phyloP scores from a whole-genome alignment of 2,113 vertebrate species.

The Picathartes gymnocephalus region DNA sequence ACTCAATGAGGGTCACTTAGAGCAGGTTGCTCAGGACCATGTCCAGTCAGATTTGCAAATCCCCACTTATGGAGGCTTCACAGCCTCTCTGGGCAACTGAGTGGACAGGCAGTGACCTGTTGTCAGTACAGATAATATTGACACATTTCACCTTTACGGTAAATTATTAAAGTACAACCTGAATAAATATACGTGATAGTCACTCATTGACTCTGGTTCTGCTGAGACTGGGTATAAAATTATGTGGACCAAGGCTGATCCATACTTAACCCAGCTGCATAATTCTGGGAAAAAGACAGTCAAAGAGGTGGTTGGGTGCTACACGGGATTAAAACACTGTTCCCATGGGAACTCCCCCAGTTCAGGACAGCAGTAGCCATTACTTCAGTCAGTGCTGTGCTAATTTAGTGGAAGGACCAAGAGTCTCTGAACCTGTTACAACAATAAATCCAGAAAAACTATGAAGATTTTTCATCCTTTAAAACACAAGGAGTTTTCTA shows the following conservation, averaged over 20 bases:
- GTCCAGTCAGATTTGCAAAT: neutral
- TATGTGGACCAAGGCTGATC: neutral
- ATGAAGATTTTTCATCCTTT: neutral
- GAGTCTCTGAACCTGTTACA: neutral
- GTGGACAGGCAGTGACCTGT: neutral
- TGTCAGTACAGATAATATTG: neutral
- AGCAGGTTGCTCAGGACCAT: neutral
- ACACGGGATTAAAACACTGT: neutral
- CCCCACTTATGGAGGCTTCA: neutral
- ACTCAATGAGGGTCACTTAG: neutral
- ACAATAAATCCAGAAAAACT: neutral
- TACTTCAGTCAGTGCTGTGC: neutral
- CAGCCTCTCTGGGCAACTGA: neutral
- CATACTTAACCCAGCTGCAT: neutral
- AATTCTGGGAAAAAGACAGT: neutral
- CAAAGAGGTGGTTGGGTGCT: neutral
- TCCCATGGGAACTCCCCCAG: neutral
- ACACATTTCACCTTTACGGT: neutral
- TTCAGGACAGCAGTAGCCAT: neutral
- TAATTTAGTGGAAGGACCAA: neutral
- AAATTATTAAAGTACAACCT: neutral
- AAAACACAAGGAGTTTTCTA: neutral
- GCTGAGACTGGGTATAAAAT: neutral
- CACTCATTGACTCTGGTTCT: neutral
- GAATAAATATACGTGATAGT: neutral